Base-by-base conservation (phyloP, 1,140 invertebrate genomes). In the Aphidius gifuensis region DNA sequence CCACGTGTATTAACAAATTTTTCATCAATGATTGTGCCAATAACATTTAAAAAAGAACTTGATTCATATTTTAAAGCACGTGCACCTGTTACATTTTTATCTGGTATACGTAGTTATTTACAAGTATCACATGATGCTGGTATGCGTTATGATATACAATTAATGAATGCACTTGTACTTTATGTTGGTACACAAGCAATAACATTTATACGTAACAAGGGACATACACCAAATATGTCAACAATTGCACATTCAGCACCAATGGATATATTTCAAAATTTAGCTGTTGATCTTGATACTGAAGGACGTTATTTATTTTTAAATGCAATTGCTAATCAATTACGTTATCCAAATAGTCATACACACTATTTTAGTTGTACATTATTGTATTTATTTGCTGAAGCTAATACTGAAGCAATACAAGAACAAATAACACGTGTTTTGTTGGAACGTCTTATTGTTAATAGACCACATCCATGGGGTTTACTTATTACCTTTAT, bases 201-300 rank as follows among this genome's bases (percentile, higher is more conserved):
- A 66, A 84, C 87, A 5, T 87, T 91, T 61, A 96, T 96, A 61
- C 86, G 92, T 50, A 86, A 85, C 64, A 95, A 96, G 79, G 90
- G 92, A 40, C 89, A 91, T 64, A 90, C 92, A 5, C 96, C 97
- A 1, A 97, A 91, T 71, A 97, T 97, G 88, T 89, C 92, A 16
- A 98, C 96, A 1, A 98, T 99, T 63, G 93, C 92, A 6, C 96
- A 99, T 73, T 96, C 95, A 23, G 90, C 96, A 1, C 96, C 98
- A 74, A 99, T 99, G 96, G 97, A 99, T 74, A 99, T 99, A 63
- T 99, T 99, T 85, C 96, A 99, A 80, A 98, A 98, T 83, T 85
- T 99, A 64, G 94, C 94, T 11, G 96, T 98, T 4, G 94, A 97
- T 80, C 85, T 99, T 43, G 97, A 99, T 77, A 98, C 94, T 9